Base-by-base conservation (phyloP, 2,113 vertebrate genomes). In the Lota lota region DNA sequence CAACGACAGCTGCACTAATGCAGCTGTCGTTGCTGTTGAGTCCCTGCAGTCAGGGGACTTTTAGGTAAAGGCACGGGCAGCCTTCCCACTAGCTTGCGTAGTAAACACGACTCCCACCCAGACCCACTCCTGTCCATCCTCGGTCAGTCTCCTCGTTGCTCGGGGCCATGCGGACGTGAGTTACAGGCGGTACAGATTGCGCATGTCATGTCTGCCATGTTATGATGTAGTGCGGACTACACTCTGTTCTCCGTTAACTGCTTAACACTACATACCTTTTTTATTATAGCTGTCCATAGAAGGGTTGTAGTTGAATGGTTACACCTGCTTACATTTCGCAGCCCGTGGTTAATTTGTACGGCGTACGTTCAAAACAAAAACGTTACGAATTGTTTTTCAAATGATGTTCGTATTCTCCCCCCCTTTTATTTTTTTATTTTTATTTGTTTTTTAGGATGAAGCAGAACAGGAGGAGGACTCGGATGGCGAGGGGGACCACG, bases 401-500 rank as follows among this genome's bases (percentile, higher is more conserved):
- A 22, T 10, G 8, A 22, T 15, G 21, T 21, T 5, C 10, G 1
- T 22, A 61, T 61, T 14, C 8, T 16, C 21, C 5, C 22, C 7
- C 40, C 40, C 54, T 18, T 20, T n/a, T n/a, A 20, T 61, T 61
- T 8, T 17, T 18, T 57, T 50, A 5, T 12, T 50, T 40, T 5
- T 70, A 47, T 62, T 54, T 79, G 50, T 53, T 40, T 19, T 28
- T 14, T 75, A 99, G 95, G 95, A 94, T 69, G 96, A 97, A 2
- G 94, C 91, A 0, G 93, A 93, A 8, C 80, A 91, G 54, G 94
- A 94, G 1, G 90, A 88, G 3, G 95, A 95, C 1, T 93, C 93
- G 0, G 95, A 96, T 0, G 91, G 88, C 0, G 92, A 94, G 77
- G 93, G 91, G 24, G 85, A 77, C 56, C 96, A 94, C 58, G 97